Evolutionary conservation across 2,888 invertebrate genomes (phyloP).

Genomic region (Carcina quercana): DNA sequence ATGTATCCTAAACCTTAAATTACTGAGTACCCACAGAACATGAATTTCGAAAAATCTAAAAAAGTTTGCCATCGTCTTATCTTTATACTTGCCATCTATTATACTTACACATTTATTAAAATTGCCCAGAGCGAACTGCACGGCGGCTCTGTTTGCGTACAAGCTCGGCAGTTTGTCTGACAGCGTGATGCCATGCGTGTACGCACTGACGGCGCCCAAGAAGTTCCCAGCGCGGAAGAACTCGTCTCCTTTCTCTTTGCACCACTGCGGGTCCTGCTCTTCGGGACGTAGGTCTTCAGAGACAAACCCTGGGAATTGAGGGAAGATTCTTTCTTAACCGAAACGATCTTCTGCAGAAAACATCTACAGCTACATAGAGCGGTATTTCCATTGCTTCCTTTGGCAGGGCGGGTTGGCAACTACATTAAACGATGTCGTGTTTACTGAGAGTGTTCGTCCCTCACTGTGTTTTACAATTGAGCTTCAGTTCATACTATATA

Average conservation of each 20-base stretch:
- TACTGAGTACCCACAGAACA: no score
- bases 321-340: no score
- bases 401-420: no score
- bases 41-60: background rate
- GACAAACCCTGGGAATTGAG: slow-evolving; percentile 76
- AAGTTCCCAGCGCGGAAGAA: slow-evolving; percentile 85
- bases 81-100: no score
- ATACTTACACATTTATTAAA: slow-evolving; percentile 78
- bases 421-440: no score
- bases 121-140: slow-evolving; percentile 86
- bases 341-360: no score
- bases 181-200: slow-evolving; percentile 83
- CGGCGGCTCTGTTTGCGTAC: slow-evolving; percentile 84
- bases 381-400: no score
- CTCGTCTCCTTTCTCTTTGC: slow-evolving; percentile 86
- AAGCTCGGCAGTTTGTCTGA: slow-evolving; percentile 82
- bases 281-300: slow-evolving; percentile 84
- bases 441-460: no score
- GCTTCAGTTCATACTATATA: no score
- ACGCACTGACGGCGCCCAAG: slow-evolving; percentile 87
- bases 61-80: background rate
- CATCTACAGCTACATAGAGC: no score
- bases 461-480: no score
- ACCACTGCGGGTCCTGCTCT: slow-evolving; percentile 88
- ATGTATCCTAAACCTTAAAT: no score